phyloP scores from a whole-genome alignment of 2,113 vertebrate genomes.

The Paradisaea rubra region DNA sequence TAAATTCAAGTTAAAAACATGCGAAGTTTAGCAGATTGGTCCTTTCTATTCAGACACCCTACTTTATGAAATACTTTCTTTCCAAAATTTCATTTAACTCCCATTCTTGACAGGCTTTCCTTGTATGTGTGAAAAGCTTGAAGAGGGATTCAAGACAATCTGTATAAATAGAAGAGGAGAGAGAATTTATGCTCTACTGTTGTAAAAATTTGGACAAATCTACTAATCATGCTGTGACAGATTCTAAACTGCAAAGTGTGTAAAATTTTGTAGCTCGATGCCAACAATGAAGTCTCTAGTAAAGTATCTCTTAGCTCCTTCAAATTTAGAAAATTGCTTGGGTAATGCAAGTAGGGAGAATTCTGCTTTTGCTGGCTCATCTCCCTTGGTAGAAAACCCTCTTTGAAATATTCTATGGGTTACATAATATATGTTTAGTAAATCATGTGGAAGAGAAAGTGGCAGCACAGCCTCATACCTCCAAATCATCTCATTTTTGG shows the following conservation, averaged over 20 bases:
- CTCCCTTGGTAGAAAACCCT: neutral
- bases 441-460: neutral
- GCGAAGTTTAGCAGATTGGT: neutral
- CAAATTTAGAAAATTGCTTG: neutral
- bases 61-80: neutral
- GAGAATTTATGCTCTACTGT: neutral
- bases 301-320: neutral
- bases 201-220: neutral
- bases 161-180: neutral
- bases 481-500: neutral
- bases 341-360: neutral
- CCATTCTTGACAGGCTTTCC: neutral
- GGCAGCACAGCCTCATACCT: neutral
- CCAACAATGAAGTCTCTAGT: neutral
- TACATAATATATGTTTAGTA: neutral
- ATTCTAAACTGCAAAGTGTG: neutral
- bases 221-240: neutral
- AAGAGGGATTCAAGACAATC: neutral
- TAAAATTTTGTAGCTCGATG: neutral
- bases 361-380: neutral
- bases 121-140: neutral
- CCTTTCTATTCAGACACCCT: neutral
- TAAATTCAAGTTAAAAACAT: conserved; percentile 30
- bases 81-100: neutral
- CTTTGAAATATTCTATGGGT: neutral